Conservation (phyloP, 2,797 vertebrate genomes). For the Spatula clypeata region DNA sequence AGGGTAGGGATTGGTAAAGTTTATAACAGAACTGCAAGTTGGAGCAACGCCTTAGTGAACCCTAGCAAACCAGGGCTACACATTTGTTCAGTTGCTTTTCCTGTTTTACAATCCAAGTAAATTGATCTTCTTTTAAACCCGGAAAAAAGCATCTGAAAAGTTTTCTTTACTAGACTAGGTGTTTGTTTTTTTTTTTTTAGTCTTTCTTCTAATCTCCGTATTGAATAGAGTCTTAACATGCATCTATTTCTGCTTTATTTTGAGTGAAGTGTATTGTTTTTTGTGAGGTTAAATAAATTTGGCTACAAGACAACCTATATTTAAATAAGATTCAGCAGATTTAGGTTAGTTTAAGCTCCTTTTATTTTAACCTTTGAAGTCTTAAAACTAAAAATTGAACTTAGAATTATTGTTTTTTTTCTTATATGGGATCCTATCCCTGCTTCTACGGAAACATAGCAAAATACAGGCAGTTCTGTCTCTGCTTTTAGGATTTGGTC, state of each 20-base stretch:
- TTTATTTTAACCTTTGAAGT: neutral
- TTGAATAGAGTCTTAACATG: neutral
- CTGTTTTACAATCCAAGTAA: neutral
- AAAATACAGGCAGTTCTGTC: neutral
- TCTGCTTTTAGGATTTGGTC: neutral
- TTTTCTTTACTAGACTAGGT: neutral
- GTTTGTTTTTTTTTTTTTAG: neutral
- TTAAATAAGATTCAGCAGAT: neutral
- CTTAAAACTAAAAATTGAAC: neutral
- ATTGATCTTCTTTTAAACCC: neutral
- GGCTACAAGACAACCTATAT: neutral
- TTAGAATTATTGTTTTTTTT: neutral
- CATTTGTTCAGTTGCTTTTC: neutral
- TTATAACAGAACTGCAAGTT: neutral
- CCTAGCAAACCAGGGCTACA: neutral
- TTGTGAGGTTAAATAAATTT: neutral
- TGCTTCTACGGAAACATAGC: neutral
- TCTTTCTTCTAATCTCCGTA: neutral
- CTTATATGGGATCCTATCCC: neutral
- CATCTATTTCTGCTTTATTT: neutral
- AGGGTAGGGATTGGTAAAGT: neutral
- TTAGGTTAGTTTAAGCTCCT: neutral
- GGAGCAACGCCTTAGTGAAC: neutral
- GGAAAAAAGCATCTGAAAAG: neutral
- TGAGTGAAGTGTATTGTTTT: neutral